Conservation (phyloP, 2,888 invertebrate species). For the Eupsilia transversa region DNA sequence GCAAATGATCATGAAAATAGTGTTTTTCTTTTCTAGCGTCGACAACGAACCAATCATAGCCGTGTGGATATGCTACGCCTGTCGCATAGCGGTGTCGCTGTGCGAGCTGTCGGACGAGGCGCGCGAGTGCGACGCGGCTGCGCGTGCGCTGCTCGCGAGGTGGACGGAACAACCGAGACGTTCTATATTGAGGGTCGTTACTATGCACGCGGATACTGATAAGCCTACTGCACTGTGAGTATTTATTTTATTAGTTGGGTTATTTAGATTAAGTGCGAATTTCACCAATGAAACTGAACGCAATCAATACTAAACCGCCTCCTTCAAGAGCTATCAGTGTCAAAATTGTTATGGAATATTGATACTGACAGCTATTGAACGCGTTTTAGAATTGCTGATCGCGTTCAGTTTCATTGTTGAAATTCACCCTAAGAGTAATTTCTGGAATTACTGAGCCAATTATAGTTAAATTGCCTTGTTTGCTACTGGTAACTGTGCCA, state of each 20-base stretch:
- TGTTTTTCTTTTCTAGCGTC: constrained; percentile 65
- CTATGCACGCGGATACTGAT: constrained; percentile 71
- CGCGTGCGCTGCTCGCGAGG: constrained; percentile 67
- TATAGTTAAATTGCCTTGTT: not conserved
- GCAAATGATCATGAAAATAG: not conserved
- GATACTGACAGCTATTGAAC: too few relatives aligned
- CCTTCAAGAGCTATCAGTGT: too few relatives aligned
- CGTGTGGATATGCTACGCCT: constrained; percentile 81
- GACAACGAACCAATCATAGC: constrained; percentile 79
- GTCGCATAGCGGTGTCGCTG: constrained; percentile 65
- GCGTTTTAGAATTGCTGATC: too few relatives aligned
- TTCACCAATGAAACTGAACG: too few relatives aligned
- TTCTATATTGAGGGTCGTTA: constrained; percentile 77
- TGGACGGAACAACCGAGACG: constrained; percentile 77
- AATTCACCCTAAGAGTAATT: too few relatives aligned
- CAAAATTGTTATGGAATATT: too few relatives aligned
- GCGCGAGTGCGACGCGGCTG: constrained; percentile 37
- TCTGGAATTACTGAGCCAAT: not conserved
- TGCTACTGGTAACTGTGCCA: too few relatives aligned
- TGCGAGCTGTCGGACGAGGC: constrained; percentile 10
- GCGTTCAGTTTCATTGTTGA: too few relatives aligned
- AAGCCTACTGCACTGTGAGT: constrained; percentile 76
- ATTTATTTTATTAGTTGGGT: not conserved
- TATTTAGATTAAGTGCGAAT: too few relatives aligned
- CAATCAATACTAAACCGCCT: too few relatives aligned